These are phyloP conservation scores for Holotrichia oblita DNA, from an alignment of 1,140 invertebrate species.

Conservation along the genomic window DNA sequence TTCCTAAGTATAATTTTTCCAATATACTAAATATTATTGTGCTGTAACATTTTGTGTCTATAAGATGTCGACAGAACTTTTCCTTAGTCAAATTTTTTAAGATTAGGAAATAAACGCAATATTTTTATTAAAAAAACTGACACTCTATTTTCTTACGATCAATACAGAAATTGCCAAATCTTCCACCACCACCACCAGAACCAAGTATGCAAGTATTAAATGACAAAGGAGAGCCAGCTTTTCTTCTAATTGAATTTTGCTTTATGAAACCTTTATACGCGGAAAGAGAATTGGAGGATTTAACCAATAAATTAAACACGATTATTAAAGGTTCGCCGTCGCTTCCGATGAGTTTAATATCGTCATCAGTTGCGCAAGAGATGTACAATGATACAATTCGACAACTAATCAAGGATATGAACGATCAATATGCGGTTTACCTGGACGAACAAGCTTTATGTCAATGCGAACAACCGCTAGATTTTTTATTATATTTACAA, in stretches of 20 bases:
- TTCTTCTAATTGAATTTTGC: constrained; percentile 54
- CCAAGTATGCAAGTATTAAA: constrained; percentile 52
- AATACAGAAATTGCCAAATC: constrained; percentile 28
- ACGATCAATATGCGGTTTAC: constrained; percentile 45
- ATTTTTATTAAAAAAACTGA: too few relatives aligned
- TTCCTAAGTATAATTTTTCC: too few relatives aligned
- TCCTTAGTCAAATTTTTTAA: too few relatives aligned
- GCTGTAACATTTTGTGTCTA: too few relatives aligned
- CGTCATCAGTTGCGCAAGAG: constrained; percentile 43
- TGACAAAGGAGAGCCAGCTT: constrained; percentile 51
- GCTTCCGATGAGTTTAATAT: constrained; percentile 14
- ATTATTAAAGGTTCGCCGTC: constrained; percentile 4
- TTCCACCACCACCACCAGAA: constrained; percentile 22
- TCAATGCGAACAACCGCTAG: background rate
- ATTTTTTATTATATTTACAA: constrained; percentile 52
- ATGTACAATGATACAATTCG: constrained; percentile 44
- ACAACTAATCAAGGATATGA: constrained; percentile 44
- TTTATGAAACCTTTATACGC: constrained; percentile 49
- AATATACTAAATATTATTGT: too few relatives aligned
- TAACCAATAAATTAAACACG: constrained; percentile 41
- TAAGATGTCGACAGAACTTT: too few relatives aligned
- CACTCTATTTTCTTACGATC: background rate
- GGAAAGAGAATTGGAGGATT: constrained; percentile 49
- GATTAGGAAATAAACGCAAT: too few relatives aligned
- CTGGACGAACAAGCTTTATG: constrained; percentile 21